Evolutionary conservation across 2,888 invertebrate genomes (phyloP), one percentile per base, ranked within the genome.

Genomic region (Acrobasis suavella): DNA sequence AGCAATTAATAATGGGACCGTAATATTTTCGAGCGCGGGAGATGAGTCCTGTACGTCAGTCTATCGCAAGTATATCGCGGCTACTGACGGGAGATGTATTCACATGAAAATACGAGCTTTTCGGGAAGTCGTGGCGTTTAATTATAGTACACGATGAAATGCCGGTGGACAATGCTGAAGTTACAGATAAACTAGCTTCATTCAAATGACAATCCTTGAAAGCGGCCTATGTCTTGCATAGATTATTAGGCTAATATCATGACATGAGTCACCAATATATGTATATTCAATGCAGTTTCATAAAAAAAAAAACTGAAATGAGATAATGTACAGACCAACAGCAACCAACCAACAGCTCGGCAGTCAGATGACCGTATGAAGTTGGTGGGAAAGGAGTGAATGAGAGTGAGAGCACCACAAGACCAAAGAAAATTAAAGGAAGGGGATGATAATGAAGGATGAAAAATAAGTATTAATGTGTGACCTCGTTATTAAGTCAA

Each of bases 31-130:
- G 85, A 88, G 88, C 87, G 69, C 88, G 68, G 69, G 72, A 67
- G 65, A 66, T 62, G 85, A 87, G 88, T 86, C 89, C 89, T 81
- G 87, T 76, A 78, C 76, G 87, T 86, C 86, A 84, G 83, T 74
- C 81, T 73, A 71, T 74, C 77, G 72, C 82, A 81, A 78, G 73
- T 78, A 78, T 71, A 77, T 64, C 82, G 77, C 85, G 86, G 76
- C 76, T 76, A 89, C 87, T 88, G 85, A 79, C 77, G 72, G 71
- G 74, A 74, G 75, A 78, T 70, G 65, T 65, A 67, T 81, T 77
- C 76, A 75, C 76, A 77, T 77, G 79, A 84, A 86, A 85, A 85
- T 82, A 81, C 79, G 72, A 74, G 76, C 77, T 78, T 82, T 87
- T 86, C 82, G 81, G 81, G 85, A 86, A 85, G 82, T 78, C 82